These are phyloP conservation scores for Sitta europaea DNA, from an alignment of 2,113 vertebrate species.

Conservation along the genomic window DNA sequence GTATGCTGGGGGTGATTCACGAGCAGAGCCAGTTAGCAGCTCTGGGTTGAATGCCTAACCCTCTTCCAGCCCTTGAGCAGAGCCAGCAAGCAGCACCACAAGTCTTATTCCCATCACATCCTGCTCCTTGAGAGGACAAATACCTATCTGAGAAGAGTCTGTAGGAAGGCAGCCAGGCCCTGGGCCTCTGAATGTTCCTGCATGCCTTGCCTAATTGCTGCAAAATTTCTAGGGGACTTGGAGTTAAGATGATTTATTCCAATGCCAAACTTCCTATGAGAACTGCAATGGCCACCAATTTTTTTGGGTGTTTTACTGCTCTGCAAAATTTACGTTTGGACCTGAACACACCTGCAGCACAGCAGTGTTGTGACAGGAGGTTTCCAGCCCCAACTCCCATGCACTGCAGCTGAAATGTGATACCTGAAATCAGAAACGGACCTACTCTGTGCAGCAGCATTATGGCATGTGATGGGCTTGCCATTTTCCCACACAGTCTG, in stretches of 20 bases:
- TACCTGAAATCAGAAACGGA: background rate
- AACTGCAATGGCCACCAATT: fast-evolving
- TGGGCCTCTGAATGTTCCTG: background rate
- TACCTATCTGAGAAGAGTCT: background rate
- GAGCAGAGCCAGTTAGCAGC: fast-evolving
- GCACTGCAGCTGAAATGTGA: background rate
- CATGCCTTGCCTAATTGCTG: background rate
- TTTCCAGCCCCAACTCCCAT: background rate
- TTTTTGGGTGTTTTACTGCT: background rate
- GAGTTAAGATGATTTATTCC: background rate
- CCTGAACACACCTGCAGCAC: background rate
- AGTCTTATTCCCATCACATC: background rate
- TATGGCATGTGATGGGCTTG: background rate
- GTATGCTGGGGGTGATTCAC: background rate
- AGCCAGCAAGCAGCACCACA: background rate
- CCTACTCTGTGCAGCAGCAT: background rate
- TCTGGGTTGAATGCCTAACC: background rate
- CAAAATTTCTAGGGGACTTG: background rate
- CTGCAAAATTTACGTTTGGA: background rate
- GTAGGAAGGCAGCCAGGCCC: background rate
- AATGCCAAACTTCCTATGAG: background rate
- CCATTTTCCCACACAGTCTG: background rate
- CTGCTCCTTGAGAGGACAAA: background rate
- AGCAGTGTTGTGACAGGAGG: background rate
- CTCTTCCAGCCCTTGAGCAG: background rate